Conservation (phyloP, 2,888 invertebrate species). For the Eutolmus rufibarbis region DNA sequence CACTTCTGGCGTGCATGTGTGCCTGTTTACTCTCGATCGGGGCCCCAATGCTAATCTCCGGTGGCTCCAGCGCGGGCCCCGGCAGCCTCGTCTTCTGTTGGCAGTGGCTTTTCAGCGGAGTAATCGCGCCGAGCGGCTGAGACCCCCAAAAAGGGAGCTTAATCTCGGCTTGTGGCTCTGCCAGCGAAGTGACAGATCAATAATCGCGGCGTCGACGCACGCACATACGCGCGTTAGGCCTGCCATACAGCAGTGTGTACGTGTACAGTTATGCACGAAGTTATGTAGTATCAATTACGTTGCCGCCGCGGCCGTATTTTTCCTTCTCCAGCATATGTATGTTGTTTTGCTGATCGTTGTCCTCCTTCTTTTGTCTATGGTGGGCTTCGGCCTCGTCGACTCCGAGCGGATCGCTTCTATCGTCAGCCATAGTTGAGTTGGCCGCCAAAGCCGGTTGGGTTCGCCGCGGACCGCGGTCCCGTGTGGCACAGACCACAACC, state of each 20-base stretch:
- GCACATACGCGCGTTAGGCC: not conserved
- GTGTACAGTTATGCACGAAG: conserved; percentile 4
- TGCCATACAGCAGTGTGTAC: not conserved
- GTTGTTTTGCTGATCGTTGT: not conserved
- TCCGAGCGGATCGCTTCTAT: not conserved
- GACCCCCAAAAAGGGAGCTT: not conserved
- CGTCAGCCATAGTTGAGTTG: not conserved
- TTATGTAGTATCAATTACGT: conserved; percentile 16
- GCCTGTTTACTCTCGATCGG: not conserved
- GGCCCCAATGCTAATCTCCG: not conserved
- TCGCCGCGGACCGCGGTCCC: not conserved
- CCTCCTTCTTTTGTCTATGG: not conserved
- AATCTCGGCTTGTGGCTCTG: not conserved
- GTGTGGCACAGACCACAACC: not conserved
- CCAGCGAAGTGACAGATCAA: not conserved
- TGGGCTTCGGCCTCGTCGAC: not conserved
- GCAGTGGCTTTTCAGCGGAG: not conserved
- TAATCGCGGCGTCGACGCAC: not conserved
- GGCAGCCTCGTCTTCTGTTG: not conserved
- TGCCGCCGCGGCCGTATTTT: not conserved
- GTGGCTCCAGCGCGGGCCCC: not conserved
- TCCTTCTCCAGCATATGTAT: not conserved
- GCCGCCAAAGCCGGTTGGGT: not conserved
- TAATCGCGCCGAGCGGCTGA: not conserved
- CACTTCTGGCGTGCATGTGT: not conserved